Evolutionary conservation across 1,140 invertebrate genomes (phyloP), one percentile per base, ranked within the genome.

Genomic region (Dysdera silvatica): DNA sequence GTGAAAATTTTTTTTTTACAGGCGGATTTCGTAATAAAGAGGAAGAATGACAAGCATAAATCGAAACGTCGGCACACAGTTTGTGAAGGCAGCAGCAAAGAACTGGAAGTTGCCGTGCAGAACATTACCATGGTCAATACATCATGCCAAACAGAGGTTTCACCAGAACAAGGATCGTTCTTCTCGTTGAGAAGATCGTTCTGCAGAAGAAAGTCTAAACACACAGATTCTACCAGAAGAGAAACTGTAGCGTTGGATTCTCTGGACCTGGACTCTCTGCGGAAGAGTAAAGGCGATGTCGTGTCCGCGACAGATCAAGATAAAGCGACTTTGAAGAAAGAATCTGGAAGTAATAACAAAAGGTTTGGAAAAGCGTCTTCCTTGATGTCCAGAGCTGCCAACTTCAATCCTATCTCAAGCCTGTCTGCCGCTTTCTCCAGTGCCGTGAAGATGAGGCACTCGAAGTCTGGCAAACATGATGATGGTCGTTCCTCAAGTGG

Each of bases 401-500:
- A 49, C n/a, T 54, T 54, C 52, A 54, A 54, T 40, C 61, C 51
- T 23, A 76, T 80, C 16, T 77, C 73, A n/a, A 74, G 77, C 35
- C 76, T 76, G 41, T 76, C 82, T 29, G 77, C 80, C 35, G 80
- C 82, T 23, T 80, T 83, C 65, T 79, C 77, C 65, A 74, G 76
- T 37, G 80, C 80, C 7, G 87, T 89, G 2, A 87, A 86, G 77
- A 77, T 89, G 70, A 77, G 67, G 20, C 35, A 33, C 8, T 33
- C 23, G 20, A 40, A 10, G 14, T 31, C 31, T 12, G 14, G 20
- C n/a, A 59, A 55, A 20, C 52, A 55, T 20, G 86, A 88, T 60
- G 89, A 91, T 72, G 79, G 78, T 6, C 84, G 85, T 75, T 92
- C 89, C 1, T 91, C 88, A 41, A 91, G 88, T 62, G 92, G 92